Percentiles rank a stretch among this genome's conserved stretches.
Evolutionary conservation across 2,888 invertebrate species (phyloP).

Genomic region (Dendrolimus houi): DNA sequence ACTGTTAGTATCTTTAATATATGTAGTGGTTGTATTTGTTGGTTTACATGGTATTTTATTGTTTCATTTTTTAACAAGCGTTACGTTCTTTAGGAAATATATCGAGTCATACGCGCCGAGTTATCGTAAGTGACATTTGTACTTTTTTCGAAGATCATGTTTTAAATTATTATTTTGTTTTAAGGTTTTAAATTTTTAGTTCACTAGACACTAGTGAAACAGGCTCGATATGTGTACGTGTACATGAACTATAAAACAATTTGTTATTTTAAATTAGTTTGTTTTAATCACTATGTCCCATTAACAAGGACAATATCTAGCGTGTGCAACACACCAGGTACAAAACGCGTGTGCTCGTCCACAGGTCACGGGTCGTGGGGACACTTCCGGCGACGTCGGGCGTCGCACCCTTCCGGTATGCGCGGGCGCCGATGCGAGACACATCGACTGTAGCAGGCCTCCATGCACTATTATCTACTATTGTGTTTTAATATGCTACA

Average conservation of each 20-base stretch:
- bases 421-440: conserved; percentile 39
- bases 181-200: no score
- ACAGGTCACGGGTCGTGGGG: conserved; percentile 60
- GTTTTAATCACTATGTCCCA: not conserved
- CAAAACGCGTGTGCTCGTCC: conserved; percentile 48
- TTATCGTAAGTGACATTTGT: not conserved
- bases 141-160: no score
- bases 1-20: not conserved
- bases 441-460: conserved; percentile 52
- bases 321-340: conserved; percentile 49
- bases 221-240: no score
- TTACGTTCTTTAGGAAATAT: not conserved
- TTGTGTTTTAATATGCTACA: conserved; percentile 46
- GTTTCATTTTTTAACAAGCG: not conserved
- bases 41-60: not conserved
- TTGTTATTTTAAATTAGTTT: no score
- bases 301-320: conserved; percentile 11
- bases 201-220: no score
- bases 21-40: not conserved
- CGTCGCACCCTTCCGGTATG: conserved; percentile 70
- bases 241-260: no score
- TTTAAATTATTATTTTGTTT: no score
- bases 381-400: conserved; percentile 54
- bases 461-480: conserved; percentile 38
- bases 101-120: no score